Evolutionary conservation across 92 coral and sea anemone genomes (phyloP).

Genomic region (Porites rus): DNA sequence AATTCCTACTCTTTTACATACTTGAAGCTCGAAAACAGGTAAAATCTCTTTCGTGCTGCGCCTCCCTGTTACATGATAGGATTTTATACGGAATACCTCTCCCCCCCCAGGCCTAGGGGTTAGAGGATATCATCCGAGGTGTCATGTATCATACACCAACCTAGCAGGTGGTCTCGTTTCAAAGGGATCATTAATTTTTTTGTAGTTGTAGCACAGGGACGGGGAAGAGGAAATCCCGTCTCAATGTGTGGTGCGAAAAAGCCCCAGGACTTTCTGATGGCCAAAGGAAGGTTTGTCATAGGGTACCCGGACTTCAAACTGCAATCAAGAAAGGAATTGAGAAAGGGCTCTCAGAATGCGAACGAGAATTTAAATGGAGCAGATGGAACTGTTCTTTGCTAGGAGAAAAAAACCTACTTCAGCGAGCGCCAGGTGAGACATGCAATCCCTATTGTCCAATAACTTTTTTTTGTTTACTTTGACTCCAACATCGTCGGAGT

Average conservation of each 20-base stretch:
- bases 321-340: conserved; percentile 48
- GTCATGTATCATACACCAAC: neutral
- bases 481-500: conserved; percentile 19
- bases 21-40: no score
- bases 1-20: no score
- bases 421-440: conserved; percentile 46
- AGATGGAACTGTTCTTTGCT: conserved; percentile 47
- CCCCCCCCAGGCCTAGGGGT: no score
- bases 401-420: conserved; percentile 18
- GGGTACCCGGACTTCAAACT: conserved; percentile 44
- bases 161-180: neutral
- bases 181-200: neutral
- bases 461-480: conserved; percentile 4
- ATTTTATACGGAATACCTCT: no score
- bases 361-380: conserved; percentile 33
- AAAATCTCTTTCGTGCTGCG: no score
- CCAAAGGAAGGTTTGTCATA: conserved; percentile 37
- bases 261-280: conserved; percentile 23
- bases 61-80: no score
- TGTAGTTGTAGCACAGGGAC: neutral
- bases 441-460: neutral
- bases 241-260: conserved; percentile 32
- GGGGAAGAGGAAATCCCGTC: conserved; percentile 1
- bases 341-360: conserved; percentile 35
- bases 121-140: no score